Conservation (phyloP, 2,113 vertebrate genomes). For the Chloropsis hardwickii region DNA sequence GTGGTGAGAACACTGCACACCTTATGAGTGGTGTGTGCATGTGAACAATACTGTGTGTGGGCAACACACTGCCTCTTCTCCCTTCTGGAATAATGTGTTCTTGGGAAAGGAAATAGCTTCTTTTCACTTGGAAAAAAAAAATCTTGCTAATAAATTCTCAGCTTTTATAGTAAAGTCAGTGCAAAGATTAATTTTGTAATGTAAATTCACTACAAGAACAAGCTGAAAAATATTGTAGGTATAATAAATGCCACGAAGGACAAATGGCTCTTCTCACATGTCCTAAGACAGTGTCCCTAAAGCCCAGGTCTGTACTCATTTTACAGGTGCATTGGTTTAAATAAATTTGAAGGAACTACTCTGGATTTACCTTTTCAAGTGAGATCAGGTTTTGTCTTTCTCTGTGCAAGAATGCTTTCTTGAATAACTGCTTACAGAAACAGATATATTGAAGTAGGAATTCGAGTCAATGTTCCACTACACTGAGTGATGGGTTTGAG, state of each 20-base stretch:
- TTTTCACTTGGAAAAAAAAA: constrained; percentile 18
- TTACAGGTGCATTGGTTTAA: background rate
- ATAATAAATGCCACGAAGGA: background rate
- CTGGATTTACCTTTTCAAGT: background rate
- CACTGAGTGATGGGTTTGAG: background rate
- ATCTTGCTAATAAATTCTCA: constrained; percentile 51
- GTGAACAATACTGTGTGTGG: constrained; percentile 55
- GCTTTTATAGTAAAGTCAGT: constrained; percentile 29
- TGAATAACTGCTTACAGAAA: background rate
- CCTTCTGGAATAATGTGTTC: constrained; percentile 47
- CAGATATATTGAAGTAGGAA: background rate
- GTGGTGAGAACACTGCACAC: background rate
- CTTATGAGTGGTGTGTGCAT: background rate
- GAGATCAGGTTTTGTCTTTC: background rate
- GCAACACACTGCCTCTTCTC: constrained; percentile 38
- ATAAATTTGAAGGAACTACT: background rate
- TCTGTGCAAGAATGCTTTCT: background rate
- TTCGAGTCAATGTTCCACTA: background rate
- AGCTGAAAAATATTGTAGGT: background rate
- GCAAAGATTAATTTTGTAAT: constrained; percentile 27
- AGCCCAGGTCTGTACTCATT: background rate
- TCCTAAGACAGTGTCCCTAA: background rate
- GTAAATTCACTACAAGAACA: background rate
- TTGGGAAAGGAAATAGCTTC: constrained; percentile 37
- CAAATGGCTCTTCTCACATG: background rate